These are phyloP conservation scores for Aleiodes leptofemur DNA, from an alignment of 2,888 invertebrate species.

Conservation along the genomic window DNA sequence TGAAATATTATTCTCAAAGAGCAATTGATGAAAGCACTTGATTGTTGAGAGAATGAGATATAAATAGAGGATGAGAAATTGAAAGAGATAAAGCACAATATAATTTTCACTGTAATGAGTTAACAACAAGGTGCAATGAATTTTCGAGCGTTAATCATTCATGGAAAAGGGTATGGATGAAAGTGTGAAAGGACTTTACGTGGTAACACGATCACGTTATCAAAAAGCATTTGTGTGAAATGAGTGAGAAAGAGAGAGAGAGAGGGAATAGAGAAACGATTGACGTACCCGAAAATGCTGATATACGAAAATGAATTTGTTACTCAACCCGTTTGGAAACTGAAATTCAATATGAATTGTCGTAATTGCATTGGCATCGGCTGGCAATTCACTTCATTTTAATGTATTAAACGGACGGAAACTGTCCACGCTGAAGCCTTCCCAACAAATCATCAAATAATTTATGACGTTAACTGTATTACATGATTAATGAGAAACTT, in stretches of 20 bases:
- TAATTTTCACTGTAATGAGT: conserved; percentile 6
- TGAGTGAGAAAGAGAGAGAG: background rate
- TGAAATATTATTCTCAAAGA: conserved; percentile 25
- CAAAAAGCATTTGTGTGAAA: background rate
- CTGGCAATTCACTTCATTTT: conserved; percentile 32
- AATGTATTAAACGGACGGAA: conserved; percentile 23
- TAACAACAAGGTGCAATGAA: conserved; percentile 15
- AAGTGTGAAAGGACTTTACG: conserved; percentile 3
- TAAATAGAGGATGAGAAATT: background rate
- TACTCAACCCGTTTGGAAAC: conserved; percentile 1
- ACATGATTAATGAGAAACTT: conserved; percentile 15
- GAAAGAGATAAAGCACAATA: background rate
- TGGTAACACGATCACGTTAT: background rate
- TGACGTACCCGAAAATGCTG: conserved; percentile 31
- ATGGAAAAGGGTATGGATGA: conserved; percentile 4
- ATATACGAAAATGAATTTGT: conserved; percentile 30
- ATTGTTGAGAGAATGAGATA: background rate
- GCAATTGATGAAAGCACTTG: background rate
- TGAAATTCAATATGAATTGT: conserved; percentile 32
- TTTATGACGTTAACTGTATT: conserved; percentile 17
- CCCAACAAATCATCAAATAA: conserved; percentile 27
- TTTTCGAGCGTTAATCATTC: conserved; percentile 18
- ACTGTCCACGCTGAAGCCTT: conserved; percentile 13
- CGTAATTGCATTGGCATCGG: conserved; percentile 29
- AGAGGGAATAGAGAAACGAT: background rate